Percentiles rank a stretch among this genome's conserved stretches.
Evolutionary conservation across 64 coral and sea anemone genomes (phyloP).

Genomic region (Pocillopora verrucosa): DNA sequence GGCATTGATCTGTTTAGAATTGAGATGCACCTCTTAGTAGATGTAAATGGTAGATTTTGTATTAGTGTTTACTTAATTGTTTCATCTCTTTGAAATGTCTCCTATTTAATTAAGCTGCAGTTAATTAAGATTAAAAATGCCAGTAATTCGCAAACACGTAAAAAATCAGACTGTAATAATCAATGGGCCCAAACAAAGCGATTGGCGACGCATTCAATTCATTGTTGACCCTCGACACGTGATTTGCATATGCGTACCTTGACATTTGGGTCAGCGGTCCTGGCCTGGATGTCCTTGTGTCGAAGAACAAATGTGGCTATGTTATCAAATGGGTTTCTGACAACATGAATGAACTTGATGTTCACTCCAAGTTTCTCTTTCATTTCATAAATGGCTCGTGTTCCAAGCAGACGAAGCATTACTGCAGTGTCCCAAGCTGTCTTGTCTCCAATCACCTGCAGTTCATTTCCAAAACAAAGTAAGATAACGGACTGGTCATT

Average conservation of each 20-base stretch:
- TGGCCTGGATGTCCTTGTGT: not conserved
- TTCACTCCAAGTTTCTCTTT: not conserved
- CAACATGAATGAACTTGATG: not conserved
- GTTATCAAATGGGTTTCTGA: not conserved
- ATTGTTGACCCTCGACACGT: not conserved
- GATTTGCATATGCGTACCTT: not conserved
- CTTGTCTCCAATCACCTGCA: not conserved
- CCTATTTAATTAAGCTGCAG: no score
- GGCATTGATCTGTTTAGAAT: not conserved
- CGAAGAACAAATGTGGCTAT: not conserved
- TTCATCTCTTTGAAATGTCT: no score
- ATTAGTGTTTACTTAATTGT: not conserved
- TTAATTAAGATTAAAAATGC: no score
- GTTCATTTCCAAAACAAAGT: not conserved
- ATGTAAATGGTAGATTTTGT: not conserved
- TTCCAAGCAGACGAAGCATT: not conserved
- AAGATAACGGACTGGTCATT: not conserved
- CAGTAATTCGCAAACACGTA: no score
- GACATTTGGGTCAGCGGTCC: not conserved
- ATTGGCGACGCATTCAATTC: not conserved
- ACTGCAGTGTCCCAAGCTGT: not conserved
- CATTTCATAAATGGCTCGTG: not conserved
- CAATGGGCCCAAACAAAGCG: not conserved
- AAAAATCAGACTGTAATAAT: no score
- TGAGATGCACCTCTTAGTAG: not conserved